Evolutionary conservation across 53 echinoderm and acorn worm species (phyloP), one percentile per base, ranked within the genome.

Genomic region (Glandiceps talaboti): DNA sequence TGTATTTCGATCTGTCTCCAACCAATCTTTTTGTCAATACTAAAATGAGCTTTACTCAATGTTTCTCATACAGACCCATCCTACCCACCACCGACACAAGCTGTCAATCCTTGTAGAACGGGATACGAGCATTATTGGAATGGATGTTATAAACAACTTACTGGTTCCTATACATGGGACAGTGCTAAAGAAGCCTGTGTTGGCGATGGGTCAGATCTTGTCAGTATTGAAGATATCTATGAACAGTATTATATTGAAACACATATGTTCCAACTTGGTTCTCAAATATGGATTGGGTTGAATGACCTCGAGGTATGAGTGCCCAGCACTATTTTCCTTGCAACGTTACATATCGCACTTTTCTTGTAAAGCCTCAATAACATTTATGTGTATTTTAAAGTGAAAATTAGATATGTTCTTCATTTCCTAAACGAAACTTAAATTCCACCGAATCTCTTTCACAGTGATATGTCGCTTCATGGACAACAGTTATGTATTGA

Each of bases 241-340:
- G 83, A 84, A 1, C 84, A 90, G 74, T 86, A 87, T 0, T 90
- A 87, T 30, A 74, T 90, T 0, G 84, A 87, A 74, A 76, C 83
- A 26, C 79, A 79, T 29, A 28, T 87, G 32, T 45, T 83, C 27
- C 82, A 83, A 14, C 73, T 90, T 14, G 91, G 85, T 72, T 75
- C 45, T 26, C 79, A 86, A 27, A 81, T 91, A 0, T 94, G 94
- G 94, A 82, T 94, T 33, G 94, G 94, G 30, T 80, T 94, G 88
- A 81, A 84, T 1, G 89, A 94, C 79, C 86, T 90, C 25, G 82
- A 94, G 86, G 90, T 90, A 79, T 12, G 64, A n/a, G n/a, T n/a
- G n/a, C n/a, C n/a, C n/a, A n/a, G n/a, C n/a, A n/a, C n/a, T n/a
- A n/a, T n/a, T n/a, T n/a, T n/a, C n/a, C n/a, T n/a, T n/a, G n/a